Conservation (phyloP, 2,113 vertebrate genomes). For the Sterrhoptilus dennistouni region DNA sequence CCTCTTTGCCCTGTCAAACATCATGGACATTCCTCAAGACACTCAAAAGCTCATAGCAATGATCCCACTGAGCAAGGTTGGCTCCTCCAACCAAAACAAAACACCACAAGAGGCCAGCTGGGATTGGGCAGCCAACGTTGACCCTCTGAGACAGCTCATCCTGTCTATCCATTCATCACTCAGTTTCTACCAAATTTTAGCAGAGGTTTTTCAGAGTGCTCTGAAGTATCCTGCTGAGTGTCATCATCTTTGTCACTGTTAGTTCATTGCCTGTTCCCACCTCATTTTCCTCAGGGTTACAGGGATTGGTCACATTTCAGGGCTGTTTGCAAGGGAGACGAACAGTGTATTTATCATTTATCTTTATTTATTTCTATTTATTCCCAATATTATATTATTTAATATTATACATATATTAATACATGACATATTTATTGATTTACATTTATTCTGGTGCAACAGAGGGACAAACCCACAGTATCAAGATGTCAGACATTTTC, state of each 20-base stretch:
- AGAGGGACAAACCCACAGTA: not conserved
- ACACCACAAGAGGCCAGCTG: not conserved
- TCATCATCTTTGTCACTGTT: not conserved
- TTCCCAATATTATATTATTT: not conserved
- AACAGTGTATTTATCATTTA: not conserved
- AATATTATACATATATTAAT: not conserved
- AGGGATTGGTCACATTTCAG: not conserved
- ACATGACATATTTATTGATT: not conserved
- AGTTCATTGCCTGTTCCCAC: not conserved
- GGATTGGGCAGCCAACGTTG: accelerated
- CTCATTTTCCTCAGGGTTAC: not conserved
- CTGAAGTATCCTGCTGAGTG: not conserved
- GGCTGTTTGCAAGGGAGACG: not conserved
- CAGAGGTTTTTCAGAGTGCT: not conserved
- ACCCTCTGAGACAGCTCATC: not conserved
- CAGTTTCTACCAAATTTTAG: not conserved
- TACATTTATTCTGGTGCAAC: not conserved
- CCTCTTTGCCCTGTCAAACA: not conserved
- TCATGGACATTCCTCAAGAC: not conserved
- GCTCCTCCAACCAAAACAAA: not conserved
- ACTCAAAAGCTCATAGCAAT: not conserved
- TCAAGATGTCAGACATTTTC: not conserved
- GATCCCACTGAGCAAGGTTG: accelerated
- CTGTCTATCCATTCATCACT: not conserved
- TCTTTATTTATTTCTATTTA: not conserved